Evolutionary conservation across 2,888 invertebrate genomes (phyloP), one percentile per base, ranked within the genome.

Genomic region (Ochlodes sylvanus): DNA sequence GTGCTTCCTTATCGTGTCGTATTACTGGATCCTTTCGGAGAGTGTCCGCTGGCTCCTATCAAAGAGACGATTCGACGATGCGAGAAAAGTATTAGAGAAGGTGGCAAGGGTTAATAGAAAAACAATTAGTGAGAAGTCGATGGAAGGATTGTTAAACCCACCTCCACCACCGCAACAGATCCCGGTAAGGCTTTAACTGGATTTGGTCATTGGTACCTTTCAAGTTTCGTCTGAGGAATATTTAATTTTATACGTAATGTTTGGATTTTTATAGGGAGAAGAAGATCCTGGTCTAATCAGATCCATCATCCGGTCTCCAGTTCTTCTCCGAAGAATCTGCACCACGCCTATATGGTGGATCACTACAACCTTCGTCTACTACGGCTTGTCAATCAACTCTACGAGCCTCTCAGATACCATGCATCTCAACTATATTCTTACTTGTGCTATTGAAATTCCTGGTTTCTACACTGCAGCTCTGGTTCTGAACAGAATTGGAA

Each of bases 1-100:
- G 0, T 95, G 95, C 38, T 87, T 96, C 67, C 80, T 96, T 0
- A 91, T 96, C 67, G 80, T 97, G 56, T 80, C 92, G 1, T 96
- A 96, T 80, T 94, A 95, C 74, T 96, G 96, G 95, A 75, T 96
- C n/a, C 75, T 92, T 7, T 78, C 84, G 0, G 96, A 97, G 87
- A 96, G 96, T 50, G 94, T 96, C n/a, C 93, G 97, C 71, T 97
- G 97, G 97, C 92, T 97, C 21, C 84, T 97, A 7, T 95, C 96
- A 0, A 95, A 96, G 74, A 94, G 95, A 32, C 94, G 94, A 75
- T 94, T 93, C 69, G 92, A 94, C 1, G 94, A 95, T 74, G 96
- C 96, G 0, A 94, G 94, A 73, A 79, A 77, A 3, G 94, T 96
- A 5, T 83, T 96, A 57, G 89, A 93, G n/a, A 94, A 91, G 73